Conservation (phyloP, 2,113 vertebrate genomes). For the Addax nasomaculatus region DNA sequence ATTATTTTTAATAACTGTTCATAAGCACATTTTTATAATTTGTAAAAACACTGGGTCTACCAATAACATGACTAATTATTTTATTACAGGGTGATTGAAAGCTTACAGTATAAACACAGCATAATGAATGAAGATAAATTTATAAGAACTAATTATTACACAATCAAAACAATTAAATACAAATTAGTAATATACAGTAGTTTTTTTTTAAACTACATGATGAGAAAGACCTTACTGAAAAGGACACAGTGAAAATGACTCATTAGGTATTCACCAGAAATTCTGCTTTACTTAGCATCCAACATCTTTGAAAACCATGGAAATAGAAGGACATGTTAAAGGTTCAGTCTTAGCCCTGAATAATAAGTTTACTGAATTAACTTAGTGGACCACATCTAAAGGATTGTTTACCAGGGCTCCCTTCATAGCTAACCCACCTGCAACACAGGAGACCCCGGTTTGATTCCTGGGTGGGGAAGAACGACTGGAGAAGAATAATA, state of each 20-base stretch:
- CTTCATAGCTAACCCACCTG: neutral
- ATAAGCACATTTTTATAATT: slow-evolving; percentile 44
- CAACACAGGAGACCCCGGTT: neutral
- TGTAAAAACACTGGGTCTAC: slow-evolving; percentile 53
- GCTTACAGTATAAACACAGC: neutral
- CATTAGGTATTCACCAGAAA: neutral
- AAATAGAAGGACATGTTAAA: neutral
- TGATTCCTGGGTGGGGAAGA: neutral
- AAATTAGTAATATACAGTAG: neutral
- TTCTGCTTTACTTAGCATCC: neutral
- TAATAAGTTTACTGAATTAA: neutral
- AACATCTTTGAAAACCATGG: neutral
- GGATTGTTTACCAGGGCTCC: neutral
- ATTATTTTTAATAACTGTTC: neutral
- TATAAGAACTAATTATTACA: neutral
- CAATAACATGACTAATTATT: slow-evolving; percentile 54
- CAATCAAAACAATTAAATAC: slow-evolving; percentile 14
- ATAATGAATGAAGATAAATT: slow-evolving; percentile 3
- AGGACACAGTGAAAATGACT: neutral
- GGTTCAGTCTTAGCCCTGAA: neutral
- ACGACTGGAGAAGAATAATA: neutral
- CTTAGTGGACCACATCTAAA: neutral
- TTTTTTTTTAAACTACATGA: neutral
- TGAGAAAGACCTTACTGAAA: neutral
- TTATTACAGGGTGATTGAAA: slow-evolving; percentile 39